Conservation (phyloP, 2,888 invertebrate species). For the Proisotoma minuta region DNA sequence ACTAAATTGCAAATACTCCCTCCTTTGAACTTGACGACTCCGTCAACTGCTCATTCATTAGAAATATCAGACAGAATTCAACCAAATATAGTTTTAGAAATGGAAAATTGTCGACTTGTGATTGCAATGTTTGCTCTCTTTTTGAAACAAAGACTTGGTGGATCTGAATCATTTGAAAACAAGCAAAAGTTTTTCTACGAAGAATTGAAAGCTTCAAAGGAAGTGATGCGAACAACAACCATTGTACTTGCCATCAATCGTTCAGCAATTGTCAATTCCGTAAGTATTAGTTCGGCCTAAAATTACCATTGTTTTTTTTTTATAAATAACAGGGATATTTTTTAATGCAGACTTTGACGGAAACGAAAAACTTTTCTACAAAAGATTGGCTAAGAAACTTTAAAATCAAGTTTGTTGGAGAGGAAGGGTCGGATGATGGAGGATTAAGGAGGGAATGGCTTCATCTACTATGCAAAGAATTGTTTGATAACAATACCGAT, state of each 20-base stretch:
- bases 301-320: not conserved
- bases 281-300: slow-evolving; percentile 51
- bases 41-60: slow-evolving; percentile 66
- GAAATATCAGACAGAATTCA: slow-evolving; percentile 87
- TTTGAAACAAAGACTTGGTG: slow-evolving; percentile 54
- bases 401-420: slow-evolving; percentile 83
- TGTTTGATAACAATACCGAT: slow-evolving; percentile 72
- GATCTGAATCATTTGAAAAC: slow-evolving; percentile 82
- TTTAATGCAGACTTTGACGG: slow-evolving; percentile 57
- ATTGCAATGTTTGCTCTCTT: not conserved
- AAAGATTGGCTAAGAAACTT: slow-evolving; percentile 92
- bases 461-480: slow-evolving; percentile 76
- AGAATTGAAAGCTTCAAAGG: slow-evolving; percentile 55
- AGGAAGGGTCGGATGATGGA: slow-evolving; percentile 78
- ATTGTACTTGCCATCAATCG: slow-evolving; percentile 68
- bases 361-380: slow-evolving; percentile 53
- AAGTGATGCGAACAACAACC: slow-evolving; percentile 16
- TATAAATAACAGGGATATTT: not conserved
- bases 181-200: slow-evolving; percentile 69
- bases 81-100: slow-evolving; percentile 67
- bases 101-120: slow-evolving; percentile 46
- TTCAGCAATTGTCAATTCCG: slow-evolving; percentile 70
- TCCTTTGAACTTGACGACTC: too few species aligned
- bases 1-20: slow-evolving; percentile 76
- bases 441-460: slow-evolving; percentile 91